These are phyloP conservation scores for fruit fly (Drosophila melanogaster) DNA, from an alignment of 1,140 invertebrate genomes.

Conservation along the genomic window DNA sequence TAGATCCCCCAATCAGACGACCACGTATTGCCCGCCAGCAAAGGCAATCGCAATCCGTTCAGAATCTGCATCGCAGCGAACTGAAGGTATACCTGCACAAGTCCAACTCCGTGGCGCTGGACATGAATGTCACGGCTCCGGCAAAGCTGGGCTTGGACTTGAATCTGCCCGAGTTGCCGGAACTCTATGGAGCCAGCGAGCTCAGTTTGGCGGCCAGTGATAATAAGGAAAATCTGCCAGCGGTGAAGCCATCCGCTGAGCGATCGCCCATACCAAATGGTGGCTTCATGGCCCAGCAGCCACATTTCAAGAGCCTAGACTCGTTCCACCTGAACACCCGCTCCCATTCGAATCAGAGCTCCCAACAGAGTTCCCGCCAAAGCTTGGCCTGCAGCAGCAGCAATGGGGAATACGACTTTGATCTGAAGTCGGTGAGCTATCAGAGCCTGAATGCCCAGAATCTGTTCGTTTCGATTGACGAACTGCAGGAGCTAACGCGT, in stretches of 20 bases:
- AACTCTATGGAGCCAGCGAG: constrained; percentile 65
- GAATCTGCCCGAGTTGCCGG: constrained; percentile 70
- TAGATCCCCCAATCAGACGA: constrained; percentile 44
- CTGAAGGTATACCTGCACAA: constrained; percentile 76
- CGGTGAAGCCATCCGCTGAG: not conserved
- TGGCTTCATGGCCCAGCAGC: constrained; percentile 56
- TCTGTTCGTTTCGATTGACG: constrained; percentile 82
- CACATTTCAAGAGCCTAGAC: constrained; percentile 72
- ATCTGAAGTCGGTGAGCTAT: constrained; percentile 82
- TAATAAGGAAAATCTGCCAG: constrained; percentile 57
- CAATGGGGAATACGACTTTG: constrained; percentile 74
- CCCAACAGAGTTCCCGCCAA: constrained; percentile 23
- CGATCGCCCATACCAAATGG: constrained; percentile 27
- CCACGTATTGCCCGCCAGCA: constrained; percentile 58
- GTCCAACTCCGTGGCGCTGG: constrained; percentile 70
- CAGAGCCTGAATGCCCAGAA: constrained; percentile 79
- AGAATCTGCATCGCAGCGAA: constrained; percentile 79
- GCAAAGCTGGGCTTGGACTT: constrained; percentile 37
- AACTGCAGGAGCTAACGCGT: constrained; percentile 78
- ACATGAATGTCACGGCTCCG: constrained; percentile 61
- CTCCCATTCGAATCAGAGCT: constrained; percentile 2
- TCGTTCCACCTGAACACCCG: constrained; percentile 47
- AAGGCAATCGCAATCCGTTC: constrained; percentile 74
- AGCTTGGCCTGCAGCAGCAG: constrained; percentile 47
- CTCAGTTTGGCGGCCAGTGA: constrained; percentile 60